These are phyloP conservation scores for Tinamus major DNA, from an alignment of 2,797 vertebrate genomes.

Conservation along the genomic window DNA sequence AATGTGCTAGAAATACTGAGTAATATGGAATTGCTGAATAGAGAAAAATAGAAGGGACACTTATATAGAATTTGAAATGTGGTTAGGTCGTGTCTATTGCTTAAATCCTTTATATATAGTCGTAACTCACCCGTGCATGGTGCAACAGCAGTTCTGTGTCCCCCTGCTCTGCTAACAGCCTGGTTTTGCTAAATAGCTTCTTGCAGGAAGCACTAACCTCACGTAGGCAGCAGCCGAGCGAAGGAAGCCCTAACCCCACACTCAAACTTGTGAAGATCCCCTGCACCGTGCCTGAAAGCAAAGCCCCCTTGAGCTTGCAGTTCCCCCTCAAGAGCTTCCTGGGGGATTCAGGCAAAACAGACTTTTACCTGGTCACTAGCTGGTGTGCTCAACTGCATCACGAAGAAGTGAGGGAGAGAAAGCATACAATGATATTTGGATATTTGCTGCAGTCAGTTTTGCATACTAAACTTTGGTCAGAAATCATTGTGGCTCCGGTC, in stretches of 20 bases:
- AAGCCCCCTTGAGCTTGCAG: background rate
- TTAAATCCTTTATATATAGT: background rate
- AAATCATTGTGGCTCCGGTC: background rate
- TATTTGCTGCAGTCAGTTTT: background rate
- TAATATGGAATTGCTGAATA: background rate
- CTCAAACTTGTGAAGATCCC: accelerated
- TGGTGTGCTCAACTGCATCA: background rate
- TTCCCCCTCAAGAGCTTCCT: background rate
- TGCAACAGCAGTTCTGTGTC: background rate
- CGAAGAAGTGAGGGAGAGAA: background rate
- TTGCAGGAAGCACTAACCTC: background rate
- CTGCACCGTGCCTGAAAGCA: background rate
- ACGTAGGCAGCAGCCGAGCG: accelerated
- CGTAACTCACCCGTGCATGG: background rate
- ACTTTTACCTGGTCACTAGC: background rate
- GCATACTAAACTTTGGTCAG: background rate
- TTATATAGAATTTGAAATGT: background rate
- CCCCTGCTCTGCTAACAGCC: background rate
- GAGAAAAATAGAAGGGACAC: background rate
- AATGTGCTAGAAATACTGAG: background rate
- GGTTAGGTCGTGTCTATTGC: background rate
- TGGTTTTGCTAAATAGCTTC: background rate
- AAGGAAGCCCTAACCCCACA: background rate
- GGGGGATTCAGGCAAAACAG: background rate
- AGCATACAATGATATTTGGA: background rate